Evolutionary conservation across 2,113 vertebrate genomes (phyloP), one percentile per base, ranked within the genome.

Genomic region (Zosterops pallidus): DNA sequence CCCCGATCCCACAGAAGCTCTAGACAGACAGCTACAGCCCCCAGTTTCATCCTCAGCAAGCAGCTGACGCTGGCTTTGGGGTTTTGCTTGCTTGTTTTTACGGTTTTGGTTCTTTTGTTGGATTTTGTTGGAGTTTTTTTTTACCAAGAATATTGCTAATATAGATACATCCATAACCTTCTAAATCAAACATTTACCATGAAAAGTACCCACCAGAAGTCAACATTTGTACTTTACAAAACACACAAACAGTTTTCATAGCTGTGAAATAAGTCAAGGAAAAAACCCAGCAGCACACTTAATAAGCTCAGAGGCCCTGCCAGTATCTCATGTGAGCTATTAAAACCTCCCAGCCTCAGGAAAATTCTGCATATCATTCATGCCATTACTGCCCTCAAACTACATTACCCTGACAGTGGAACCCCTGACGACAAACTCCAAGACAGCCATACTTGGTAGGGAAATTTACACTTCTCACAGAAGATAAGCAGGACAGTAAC

Each of bases 271-370:
- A 91, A 63, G 25, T 53, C 52, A 26, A 5, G 31, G 11, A 18
- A 80, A 56, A 52, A 77, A 81, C 60, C 0, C 0, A 37, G 46
- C 52, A 35, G n/a, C 25, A 69, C 13, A 33, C 6, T 28, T n/a
- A 33, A 50, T 11, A 23, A 86, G 46, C 35, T 75, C 31, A 37
- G 9, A 74, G 22, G n/a, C 21, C 50, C 4, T 74, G 33, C 5
- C 46, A 83, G 18, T 5, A 56, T 16, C 46, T 53, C n/a, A 16
- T 2, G 12, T 2, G 7, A 90, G 3, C 9, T 15, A 65, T 7
- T 19, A 78, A 59, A 72, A 65, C 33, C 17, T 12, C 14, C 12
- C 3, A 3, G 0, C 4, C 46, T 64, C 44, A 35, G 47, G 35
- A 70, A 88, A 80, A 89, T 46, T 23, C 50, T 59, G 21, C 9